Percentiles rank a stretch among this genome's conserved stretches.
phyloP scores from a whole-genome alignment of 2,797 vertebrate genomes.

The Morelia viridis region DNA sequence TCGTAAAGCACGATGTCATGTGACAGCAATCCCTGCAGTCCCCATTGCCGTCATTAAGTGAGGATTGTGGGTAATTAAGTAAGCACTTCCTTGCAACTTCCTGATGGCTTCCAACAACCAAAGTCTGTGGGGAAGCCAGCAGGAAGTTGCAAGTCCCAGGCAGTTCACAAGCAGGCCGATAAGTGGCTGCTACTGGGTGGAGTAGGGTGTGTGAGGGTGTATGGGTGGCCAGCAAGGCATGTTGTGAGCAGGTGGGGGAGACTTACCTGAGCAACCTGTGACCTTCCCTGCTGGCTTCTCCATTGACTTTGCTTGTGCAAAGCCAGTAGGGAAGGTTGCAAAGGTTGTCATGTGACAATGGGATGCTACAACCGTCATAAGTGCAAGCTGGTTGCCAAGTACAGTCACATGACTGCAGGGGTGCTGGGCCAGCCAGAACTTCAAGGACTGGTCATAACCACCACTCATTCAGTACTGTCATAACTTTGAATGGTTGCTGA shows the following conservation, averaged over 20 bases:
- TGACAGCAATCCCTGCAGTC: not conserved
- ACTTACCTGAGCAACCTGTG: not conserved
- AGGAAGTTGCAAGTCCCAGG: not conserved
- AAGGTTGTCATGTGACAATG: not conserved
- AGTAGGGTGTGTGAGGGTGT: not conserved
- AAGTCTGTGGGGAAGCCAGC: not conserved
- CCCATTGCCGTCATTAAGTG: not conserved
- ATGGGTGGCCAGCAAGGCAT: not conserved
- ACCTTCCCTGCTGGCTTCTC: not conserved
- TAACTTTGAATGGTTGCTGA: not conserved
- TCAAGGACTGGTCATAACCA: not conserved
- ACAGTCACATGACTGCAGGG: not conserved
- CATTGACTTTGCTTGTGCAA: not conserved
- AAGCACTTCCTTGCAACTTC: not conserved
- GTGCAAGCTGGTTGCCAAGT: not conserved
- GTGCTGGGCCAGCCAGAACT: not conserved
- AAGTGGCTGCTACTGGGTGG: not conserved
- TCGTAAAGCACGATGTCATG: not conserved
- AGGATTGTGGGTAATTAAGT: not conserved
- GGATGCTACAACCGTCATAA: not conserved
- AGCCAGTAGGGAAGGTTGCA: not conserved
- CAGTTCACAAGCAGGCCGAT: not conserved
- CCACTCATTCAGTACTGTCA: not conserved
- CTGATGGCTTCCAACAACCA: not conserved
- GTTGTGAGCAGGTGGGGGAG: not conserved